phyloP scores from a whole-genome alignment of 2,113 vertebrate species.

The Seriola dumerili region DNA sequence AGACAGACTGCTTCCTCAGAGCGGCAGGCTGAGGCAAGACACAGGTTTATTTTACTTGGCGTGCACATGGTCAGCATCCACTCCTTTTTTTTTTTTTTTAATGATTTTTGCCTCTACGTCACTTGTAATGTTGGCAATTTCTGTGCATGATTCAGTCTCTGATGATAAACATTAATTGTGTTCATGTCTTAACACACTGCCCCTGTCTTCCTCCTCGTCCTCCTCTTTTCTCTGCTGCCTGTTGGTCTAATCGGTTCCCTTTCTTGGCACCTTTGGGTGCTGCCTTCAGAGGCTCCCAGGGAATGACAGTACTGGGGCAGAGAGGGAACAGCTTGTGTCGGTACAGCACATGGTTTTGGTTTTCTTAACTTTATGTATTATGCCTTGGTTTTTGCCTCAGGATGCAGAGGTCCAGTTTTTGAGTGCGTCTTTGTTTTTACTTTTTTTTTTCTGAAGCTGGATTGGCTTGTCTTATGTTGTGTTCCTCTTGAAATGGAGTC shows the following conservation, averaged over 20 bases:
- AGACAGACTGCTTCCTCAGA: neutral
- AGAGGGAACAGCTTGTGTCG: conserved; percentile 35
- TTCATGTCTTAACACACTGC: neutral
- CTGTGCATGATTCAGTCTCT: neutral
- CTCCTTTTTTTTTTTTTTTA: neutral
- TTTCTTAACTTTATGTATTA: conserved; percentile 37
- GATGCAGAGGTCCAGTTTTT: conserved; percentile 15
- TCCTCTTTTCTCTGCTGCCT: neutral
- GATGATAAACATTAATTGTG: neutral
- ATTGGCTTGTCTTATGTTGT: conserved; percentile 2
- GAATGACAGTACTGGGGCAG: conserved; percentile 50
- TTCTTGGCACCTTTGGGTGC: conserved; percentile 33
- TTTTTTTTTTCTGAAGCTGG: neutral
- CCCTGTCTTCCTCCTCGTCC: neutral
- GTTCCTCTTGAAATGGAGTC: conserved; percentile 55
- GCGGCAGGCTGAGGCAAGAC: neutral
- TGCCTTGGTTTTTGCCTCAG: conserved; percentile 38
- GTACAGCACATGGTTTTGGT: conserved; percentile 42
- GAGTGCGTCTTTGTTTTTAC: neutral
- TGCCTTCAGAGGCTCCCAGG: conserved; percentile 14
- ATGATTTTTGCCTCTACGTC: neutral
- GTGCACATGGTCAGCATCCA: neutral
- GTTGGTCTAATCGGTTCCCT: conserved; percentile 9
- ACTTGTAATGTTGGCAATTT: neutral
- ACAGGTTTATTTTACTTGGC: conserved; percentile 3